A percentile compares a stretch with the other conserved stretches of the same genome.
Conservation (phyloP, 2,888 invertebrate species). For the Dromius quadrimaculatus region DNA sequence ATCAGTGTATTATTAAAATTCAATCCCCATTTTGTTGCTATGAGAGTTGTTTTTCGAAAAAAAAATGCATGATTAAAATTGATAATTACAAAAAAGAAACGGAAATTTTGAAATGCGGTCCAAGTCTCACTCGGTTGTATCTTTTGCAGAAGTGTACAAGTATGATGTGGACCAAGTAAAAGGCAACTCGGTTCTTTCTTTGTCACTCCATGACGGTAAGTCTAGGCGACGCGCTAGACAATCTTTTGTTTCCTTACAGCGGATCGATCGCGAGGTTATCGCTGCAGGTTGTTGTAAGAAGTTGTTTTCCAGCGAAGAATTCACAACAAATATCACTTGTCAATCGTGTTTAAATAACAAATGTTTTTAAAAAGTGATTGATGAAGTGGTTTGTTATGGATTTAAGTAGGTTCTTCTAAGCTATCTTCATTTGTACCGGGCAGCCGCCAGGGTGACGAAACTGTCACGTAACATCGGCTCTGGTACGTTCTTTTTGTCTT, state of each 20-base stretch:
- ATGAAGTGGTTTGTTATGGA: slow-evolving; percentile 3
- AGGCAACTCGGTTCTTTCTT: slow-evolving; percentile 71
- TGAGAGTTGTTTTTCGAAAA: slow-evolving; percentile 36
- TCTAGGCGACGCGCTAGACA: slow-evolving; percentile 66
- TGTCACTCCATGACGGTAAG: slow-evolving; percentile 76
- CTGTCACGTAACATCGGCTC: slow-evolving; percentile 22
- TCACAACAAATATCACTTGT: slow-evolving; percentile 1
- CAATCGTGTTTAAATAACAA: background rate
- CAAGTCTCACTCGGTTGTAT: slow-evolving; percentile 78
- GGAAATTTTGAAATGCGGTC: slow-evolving; percentile 41
- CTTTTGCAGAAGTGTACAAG: slow-evolving; percentile 80
- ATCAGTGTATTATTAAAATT: no score
- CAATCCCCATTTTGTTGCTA: slow-evolving; percentile 18
- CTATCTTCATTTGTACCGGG: slow-evolving; percentile 21
- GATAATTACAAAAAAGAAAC: slow-evolving; percentile 24
- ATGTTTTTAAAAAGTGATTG: background rate
- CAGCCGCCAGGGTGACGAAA: slow-evolving; percentile 19
- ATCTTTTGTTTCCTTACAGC: slow-evolving; percentile 47
- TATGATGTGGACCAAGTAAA: slow-evolving; percentile 73
- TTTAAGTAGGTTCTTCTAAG: slow-evolving; percentile 32
- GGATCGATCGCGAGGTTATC: slow-evolving; percentile 33
- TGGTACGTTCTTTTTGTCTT: slow-evolving; percentile 42
- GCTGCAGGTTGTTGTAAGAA: slow-evolving; percentile 44
- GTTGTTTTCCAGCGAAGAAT: slow-evolving; percentile 41
- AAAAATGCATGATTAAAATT: slow-evolving; percentile 56